A percentile compares a stretch with the other conserved stretches of the same genome.
These are phyloP conservation scores for Lagria hirta DNA, from an alignment of 2,888 invertebrate genomes.

Conservation along the genomic window DNA sequence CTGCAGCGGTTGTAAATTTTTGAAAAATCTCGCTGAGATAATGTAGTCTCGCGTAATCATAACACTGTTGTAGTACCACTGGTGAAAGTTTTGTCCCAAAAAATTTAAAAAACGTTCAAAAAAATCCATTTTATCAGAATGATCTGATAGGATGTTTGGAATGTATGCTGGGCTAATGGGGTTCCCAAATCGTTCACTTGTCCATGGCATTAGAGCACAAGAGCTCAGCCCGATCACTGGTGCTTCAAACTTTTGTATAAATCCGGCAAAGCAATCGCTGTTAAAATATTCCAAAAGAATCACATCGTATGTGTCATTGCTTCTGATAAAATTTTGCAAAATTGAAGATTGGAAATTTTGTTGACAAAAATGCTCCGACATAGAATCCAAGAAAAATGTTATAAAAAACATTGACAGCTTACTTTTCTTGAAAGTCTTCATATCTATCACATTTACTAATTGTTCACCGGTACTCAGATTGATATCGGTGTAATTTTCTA, in stretches of 20 bases:
- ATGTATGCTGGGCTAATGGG: conserved; percentile 57
- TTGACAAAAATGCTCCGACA: not conserved
- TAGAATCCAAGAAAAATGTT: too few relatives aligned
- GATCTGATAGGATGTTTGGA: conserved; percentile 54
- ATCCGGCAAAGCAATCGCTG: conserved; percentile 62
- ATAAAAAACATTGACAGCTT: too few relatives aligned
- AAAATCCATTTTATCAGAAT: conserved; percentile 45
- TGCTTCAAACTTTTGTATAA: conserved; percentile 60
- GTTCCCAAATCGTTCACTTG: conserved; percentile 54
- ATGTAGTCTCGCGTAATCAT: too few relatives aligned
- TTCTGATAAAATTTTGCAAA: not conserved
- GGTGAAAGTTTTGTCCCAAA: too few relatives aligned
- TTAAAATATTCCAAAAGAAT: not conserved
- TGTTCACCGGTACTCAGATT: conserved; percentile 2
- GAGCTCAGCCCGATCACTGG: conserved; percentile 59
- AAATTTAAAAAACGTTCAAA: conserved; percentile 53
- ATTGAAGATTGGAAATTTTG: not conserved
- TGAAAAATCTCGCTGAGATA: too few relatives aligned
- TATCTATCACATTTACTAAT: too few relatives aligned
- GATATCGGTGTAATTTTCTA: conserved; percentile 60
- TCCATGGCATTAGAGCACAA: conserved; percentile 56
- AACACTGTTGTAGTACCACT: too few relatives aligned
- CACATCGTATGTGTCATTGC: not conserved
- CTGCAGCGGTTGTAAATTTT: conserved; percentile 54
- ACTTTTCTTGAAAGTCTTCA: too few relatives aligned